Evolutionary conservation across 2,797 vertebrate genomes (phyloP), one percentile per base, ranked within the genome.

Genomic region (Falco novaeseelandiae): DNA sequence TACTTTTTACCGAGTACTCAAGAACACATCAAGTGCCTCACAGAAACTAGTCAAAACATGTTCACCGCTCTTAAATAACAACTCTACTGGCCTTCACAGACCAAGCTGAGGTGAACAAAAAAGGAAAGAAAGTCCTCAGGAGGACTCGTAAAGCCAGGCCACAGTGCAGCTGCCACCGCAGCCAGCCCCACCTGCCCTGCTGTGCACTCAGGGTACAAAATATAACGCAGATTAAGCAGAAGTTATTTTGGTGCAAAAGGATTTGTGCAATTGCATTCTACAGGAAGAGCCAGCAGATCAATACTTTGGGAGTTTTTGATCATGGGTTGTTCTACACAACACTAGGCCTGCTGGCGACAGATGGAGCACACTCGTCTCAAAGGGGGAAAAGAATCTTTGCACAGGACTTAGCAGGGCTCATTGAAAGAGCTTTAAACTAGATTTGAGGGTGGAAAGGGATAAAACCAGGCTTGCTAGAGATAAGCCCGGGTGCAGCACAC

Each of bases 1-100:
- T 85, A 87, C 62, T 89, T 94, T 89, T 76, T 61, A 78, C 76
- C 1, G 0, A 86, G 65, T 48, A 46, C 79, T 93, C 72, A 61
- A 70, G 79, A 95, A 70, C 48, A 88, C 80, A 91, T 32, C 34
- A 81, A 91, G 51, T 76, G 82, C 92, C 82, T 91, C 10, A 4
- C 67, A 94, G 81, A 92, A 93, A 87, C 95, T 14, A 89, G 94
- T 96, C 79, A 87, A 89, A 97, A 94, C 95, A 95, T 0, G 72
- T 82, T 90, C 82, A 13, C 77, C 15, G 8, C 91, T 94, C 85
- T 83, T 89, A 87, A 95, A 69, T 69, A 96, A 95, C 25, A 62
- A 62, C 23, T n/a, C 42, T 46, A 34, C 1, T 7, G 58, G 58
- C 80, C 58, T 89, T 84, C 20, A 2, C 44, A 86, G 61, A 65